A percentile compares a stretch with the other conserved stretches of the same genome.
These are phyloP conservation scores for Perizoma affinitatum DNA, from an alignment of 2,888 invertebrate species.

Conservation along the genomic window DNA sequence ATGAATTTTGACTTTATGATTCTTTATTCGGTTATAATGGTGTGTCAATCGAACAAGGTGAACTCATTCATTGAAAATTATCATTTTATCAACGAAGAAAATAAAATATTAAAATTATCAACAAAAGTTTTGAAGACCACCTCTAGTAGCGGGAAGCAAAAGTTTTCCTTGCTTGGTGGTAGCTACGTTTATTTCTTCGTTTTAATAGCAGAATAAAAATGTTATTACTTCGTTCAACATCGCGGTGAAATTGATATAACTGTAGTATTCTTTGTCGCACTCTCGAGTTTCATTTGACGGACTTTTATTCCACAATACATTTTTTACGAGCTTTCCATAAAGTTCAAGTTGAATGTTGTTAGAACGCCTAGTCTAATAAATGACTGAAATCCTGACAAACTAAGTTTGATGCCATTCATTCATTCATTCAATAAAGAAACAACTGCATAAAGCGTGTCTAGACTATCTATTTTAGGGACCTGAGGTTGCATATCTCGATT, in stretches of 20 bases:
- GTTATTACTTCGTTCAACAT: constrained; percentile 64
- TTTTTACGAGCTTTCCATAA: constrained; percentile 39
- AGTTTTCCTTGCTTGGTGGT: constrained; percentile 11
- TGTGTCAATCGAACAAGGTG: too few relatives aligned
- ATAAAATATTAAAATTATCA: too few relatives aligned
- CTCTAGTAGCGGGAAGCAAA: constrained; percentile 1
- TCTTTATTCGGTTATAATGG: too few relatives aligned
- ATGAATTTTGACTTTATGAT: too few relatives aligned
- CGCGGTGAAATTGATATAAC: constrained; percentile 63
- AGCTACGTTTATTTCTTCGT: constrained; percentile 50
- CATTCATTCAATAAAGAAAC: not conserved
- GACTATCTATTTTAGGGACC: too few relatives aligned
- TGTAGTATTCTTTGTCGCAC: constrained; percentile 57
- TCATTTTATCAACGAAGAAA: not conserved
- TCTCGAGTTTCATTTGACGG: constrained; percentile 54
- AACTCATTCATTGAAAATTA: not conserved
- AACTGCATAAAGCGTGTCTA: too few relatives aligned
- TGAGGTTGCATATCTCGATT: too few relatives aligned
- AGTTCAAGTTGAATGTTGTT: constrained; percentile 35
- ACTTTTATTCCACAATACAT: constrained; percentile 45
- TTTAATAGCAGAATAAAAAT: constrained; percentile 64
- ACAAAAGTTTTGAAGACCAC: not conserved
- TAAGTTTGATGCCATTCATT: not conserved
- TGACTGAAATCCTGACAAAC: constrained; percentile 1
- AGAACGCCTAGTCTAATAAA: constrained; percentile 35